Conservation (phyloP, 2,888 invertebrate species). For the Drosophila yooni region DNA sequence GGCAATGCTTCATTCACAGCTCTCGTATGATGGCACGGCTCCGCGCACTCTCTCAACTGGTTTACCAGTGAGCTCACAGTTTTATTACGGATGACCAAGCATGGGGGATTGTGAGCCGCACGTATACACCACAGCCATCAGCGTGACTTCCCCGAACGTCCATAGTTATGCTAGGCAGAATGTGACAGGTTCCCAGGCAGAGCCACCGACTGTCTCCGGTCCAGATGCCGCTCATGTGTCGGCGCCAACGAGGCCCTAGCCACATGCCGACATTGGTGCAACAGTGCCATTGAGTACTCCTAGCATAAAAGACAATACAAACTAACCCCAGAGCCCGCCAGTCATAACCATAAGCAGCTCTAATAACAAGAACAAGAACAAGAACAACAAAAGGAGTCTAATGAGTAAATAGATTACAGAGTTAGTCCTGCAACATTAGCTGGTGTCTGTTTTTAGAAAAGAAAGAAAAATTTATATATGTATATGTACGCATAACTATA, state of each 20-base stretch:
- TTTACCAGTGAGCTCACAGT: slow-evolving; percentile 83
- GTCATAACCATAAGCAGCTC: slow-evolving; percentile 7
- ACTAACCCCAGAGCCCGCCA: slow-evolving; percentile 15
- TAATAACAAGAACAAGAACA: slow-evolving; percentile 10
- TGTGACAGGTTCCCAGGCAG: slow-evolving; percentile 16
- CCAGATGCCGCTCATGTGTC: slow-evolving; percentile 22
- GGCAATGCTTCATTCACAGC: slow-evolving; percentile 73
- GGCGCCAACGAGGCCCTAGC: slow-evolving; percentile 54
- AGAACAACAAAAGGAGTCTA: slow-evolving; percentile 44
- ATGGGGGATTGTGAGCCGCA: slow-evolving; percentile 61
- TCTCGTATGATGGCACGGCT: slow-evolving; percentile 84
- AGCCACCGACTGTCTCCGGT: slow-evolving; percentile 12
- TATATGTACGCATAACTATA: slow-evolving; percentile 26
- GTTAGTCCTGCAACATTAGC: slow-evolving; percentile 9
- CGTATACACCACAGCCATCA: slow-evolving; percentile 54
- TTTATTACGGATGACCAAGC: slow-evolving; percentile 85
- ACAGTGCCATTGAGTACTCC: slow-evolving; percentile 20
- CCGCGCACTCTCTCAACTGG: slow-evolving; percentile 84
- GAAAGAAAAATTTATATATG: neutral
- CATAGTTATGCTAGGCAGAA: slow-evolving; percentile 32
- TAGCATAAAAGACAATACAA: slow-evolving; percentile 66
- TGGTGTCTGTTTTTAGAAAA: slow-evolving; percentile 55
- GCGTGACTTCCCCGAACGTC: slow-evolving; percentile 30
- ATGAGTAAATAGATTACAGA: slow-evolving; percentile 18
- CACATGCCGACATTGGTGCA: slow-evolving; percentile 21